These are phyloP conservation scores for Gymnothorax reevesii DNA, from an alignment of 2,797 vertebrate species.

Conservation along the genomic window DNA sequence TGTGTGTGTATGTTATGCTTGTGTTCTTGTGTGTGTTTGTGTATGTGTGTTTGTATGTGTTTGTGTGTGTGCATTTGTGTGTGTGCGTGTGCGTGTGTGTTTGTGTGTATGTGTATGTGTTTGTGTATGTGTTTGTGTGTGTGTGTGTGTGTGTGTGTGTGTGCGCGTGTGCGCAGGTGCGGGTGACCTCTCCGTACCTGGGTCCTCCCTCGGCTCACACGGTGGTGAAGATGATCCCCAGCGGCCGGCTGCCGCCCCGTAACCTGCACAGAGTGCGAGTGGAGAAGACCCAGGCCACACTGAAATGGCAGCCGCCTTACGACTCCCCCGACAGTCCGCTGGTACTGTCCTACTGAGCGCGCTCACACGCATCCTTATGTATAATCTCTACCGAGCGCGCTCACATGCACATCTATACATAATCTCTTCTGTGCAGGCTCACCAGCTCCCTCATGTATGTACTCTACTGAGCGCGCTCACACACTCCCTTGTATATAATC, in stretches of 20 bases:
- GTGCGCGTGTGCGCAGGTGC: constrained; percentile 72
- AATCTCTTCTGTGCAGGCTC: no score
- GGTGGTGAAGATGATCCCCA: constrained; percentile 94
- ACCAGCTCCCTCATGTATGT: no score
- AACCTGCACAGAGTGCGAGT: constrained; percentile 84
- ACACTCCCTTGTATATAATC: no score
- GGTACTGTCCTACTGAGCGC: constrained; percentile 64
- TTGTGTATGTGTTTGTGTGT: constrained; percentile 12
- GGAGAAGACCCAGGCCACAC: constrained; percentile 78
- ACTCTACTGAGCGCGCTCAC: no score
- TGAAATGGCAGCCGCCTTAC: constrained; percentile 96
- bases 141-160: not conserved
- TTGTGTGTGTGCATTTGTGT: no score
- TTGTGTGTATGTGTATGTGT: not conserved
- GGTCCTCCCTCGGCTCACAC: constrained; percentile 87
- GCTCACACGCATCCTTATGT: no score
- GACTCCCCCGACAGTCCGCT: constrained; percentile 82
- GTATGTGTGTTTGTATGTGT: no score
- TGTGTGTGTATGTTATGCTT: no score
- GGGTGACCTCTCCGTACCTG: constrained; percentile 82
- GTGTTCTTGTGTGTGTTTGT: no score
- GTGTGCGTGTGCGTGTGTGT: no score
- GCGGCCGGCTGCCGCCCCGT: constrained; percentile 91
- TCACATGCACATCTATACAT: no score
- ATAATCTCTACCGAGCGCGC: no score